Percentiles rank a stretch among this genome's conserved stretches.
These are phyloP conservation scores for Carassius auratus DNA, from an alignment of 2,113 vertebrate genomes.

Conservation along the genomic window DNA sequence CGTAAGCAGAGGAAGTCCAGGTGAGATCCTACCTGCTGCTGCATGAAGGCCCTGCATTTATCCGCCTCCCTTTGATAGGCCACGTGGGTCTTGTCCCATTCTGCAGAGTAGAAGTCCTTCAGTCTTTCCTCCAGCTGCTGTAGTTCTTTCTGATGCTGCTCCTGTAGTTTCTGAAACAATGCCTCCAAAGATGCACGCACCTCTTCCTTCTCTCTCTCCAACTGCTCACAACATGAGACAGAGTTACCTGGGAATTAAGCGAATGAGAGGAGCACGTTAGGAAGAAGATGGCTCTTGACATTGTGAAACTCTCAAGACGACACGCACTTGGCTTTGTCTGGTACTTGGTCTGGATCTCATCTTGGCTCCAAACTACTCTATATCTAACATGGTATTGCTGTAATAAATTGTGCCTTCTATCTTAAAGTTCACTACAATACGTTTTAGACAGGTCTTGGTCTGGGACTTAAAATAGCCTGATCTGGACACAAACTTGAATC, in stretches of 20 bases:
- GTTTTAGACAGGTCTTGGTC: background rate
- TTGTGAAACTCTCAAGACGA: background rate
- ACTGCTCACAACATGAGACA: slow-evolving; percentile 80
- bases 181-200: slow-evolving; percentile 79
- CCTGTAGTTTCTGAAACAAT: slow-evolving; percentile 79
- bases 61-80: slow-evolving; percentile 91
- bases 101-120: slow-evolving; percentile 85
- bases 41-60: slow-evolving; percentile 82
- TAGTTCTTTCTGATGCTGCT: slow-evolving; percentile 85
- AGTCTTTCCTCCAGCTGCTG: slow-evolving; percentile 85
- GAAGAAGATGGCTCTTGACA: background rate
- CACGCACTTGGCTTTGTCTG: background rate
- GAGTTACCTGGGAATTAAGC: slow-evolving; percentile 66
- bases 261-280: background rate
- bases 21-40: slow-evolving; percentile 83
- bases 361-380: background rate
- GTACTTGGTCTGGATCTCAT: background rate
- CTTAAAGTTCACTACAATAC: background rate
- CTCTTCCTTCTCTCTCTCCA: slow-evolving; percentile 87
- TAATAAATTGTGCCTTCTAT: background rate
- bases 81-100: slow-evolving; percentile 90
- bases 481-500: too few species aligned
- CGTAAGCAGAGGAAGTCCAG: background rate
- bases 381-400: background rate
- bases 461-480: too few species aligned